Evolutionary conservation across 2,113 vertebrate species (phyloP), one percentile per base, ranked within the genome.

Genomic region (Hassar affinis): DNA sequence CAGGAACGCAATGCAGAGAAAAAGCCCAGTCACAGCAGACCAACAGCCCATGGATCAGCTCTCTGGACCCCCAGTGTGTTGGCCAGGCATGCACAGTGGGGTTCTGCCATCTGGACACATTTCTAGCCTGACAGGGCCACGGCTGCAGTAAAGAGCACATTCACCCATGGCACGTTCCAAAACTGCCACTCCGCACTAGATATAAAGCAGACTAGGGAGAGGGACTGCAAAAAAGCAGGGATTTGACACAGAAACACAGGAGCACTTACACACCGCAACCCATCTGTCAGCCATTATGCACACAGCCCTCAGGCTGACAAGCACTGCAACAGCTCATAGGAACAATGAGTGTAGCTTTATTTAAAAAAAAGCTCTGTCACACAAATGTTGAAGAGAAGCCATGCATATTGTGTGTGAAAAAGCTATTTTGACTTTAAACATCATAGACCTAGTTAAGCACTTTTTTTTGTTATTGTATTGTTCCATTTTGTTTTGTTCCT

Each of bases 61-160:
- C 88, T 92, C 85, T 86, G 86, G 83, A 83, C 86, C 89, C 85
- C 85, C 83, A 56, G 52, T 56, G 57, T 57, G 81, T 79, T 59
- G 85, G 75, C 77, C 85, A 85, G 89, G 81, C 83, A 71, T 85
- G 90, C 93, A 88, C 92, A 92, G 91, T 87, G 83, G 90, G 92
- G 86, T 83, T 80, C 88, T 79, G 85, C 93, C 92, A 93, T 93
- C 92, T 93, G 91, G 91, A 90, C 90, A 89, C 75, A 85, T 90
- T 91, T 90, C 86, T 87, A 86, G 82, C 62, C 88, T 83, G 85
- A 91, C 87, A 91, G 88, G 84, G 85, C 81, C 86, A 83, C 52
- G 78, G 81, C 77, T 80, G 84, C 84, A 83, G 78, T 87, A 85
- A 85, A 91, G 90, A 69, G 52, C 84, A 87, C 79, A 88, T 87